phyloP scores from a whole-genome alignment of 2,113 vertebrate species.

The Syngnathus floridae region DNA sequence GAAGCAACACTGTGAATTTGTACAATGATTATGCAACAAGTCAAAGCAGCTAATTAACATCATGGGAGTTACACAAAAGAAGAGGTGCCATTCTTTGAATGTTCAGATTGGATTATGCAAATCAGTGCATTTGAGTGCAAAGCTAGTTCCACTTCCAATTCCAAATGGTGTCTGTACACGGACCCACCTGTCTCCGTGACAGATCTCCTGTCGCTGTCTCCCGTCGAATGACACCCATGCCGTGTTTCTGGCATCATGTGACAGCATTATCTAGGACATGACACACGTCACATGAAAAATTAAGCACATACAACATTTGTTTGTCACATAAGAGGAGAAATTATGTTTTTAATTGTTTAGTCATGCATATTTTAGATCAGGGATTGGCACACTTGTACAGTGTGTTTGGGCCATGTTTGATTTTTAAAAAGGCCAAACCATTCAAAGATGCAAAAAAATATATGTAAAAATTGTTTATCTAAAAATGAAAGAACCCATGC shows the following conservation, averaged over 20 bases:
- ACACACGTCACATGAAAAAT: background rate
- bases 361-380: too few species aligned
- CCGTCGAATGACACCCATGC: conserved; percentile 79
- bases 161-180: conserved; percentile 1
- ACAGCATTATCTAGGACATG: conserved; percentile 66
- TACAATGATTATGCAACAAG: background rate
- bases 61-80: conserved; percentile 19
- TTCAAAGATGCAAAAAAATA: too few species aligned
- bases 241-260: conserved; percentile 72
- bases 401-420: too few species aligned
- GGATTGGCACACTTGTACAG: too few species aligned
- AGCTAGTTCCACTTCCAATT: conserved; percentile 9
- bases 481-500: too few species aligned
- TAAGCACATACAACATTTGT: background rate
- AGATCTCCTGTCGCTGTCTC: conserved; percentile 75
- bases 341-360: too few species aligned
- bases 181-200: conserved; percentile 74
- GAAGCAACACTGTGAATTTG: conserved; percentile 6
- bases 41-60: background rate
- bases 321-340: too few species aligned
- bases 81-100: background rate
- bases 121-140: conserved; percentile 9
- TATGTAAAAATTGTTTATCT: too few species aligned
- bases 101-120: background rate
- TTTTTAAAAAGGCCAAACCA: too few species aligned